Evolutionary conservation across 2,888 invertebrate genomes (phyloP), one percentile per base, ranked within the genome.

Genomic region (Schizotus pectinicornis): DNA sequence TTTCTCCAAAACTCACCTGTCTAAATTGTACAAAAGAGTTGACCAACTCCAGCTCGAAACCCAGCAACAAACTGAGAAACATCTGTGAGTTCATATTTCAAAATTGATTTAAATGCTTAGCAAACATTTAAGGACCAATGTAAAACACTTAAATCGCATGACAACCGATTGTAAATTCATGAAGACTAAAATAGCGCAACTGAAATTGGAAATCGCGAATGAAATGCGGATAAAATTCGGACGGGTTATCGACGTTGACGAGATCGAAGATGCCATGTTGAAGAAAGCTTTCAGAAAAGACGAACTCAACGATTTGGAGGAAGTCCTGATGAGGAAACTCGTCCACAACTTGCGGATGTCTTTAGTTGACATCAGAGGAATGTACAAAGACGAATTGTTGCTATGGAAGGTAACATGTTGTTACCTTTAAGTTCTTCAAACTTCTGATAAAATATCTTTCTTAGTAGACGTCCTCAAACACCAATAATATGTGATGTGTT

Each of bases 61-160:
- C 1, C 76, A 81, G 33, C 82, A 84, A 33, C 87, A 89, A 65
- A 83, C 82, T 59, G 79, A 82, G 32, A 83, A 85, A 67, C 87
- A 89, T 67, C 84, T 83, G 87, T 87, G 73, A 71, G 76, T 63
- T 52, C 12, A 22, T 22, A 3, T 22, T 22, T 22, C 5, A 5
- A 22, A 22, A 3, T 22, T 22, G 2, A 5, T 22, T 22, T 22
- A 22, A 22, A 22, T 3, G 22, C 22, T 22, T 22, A 22, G 5
- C 22, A 22, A 22, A 22, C 22, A 42, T 68, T 69, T 7, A 65
- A 89, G 89, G 71, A 82, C 86, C 37, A 88, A 89, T 71, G 84
- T 86, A 59, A 82, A 83, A 0, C 90, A 91, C 72, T 74, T 90
- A 54, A 83, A 85, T 48, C 85, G 89, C 61, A 88, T 91, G 86